A percentile compares a stretch with the other conserved stretches of the same genome.
Evolutionary conservation across 2,888 invertebrate genomes (phyloP).

Genomic region (Oscheius sp.): DNA sequence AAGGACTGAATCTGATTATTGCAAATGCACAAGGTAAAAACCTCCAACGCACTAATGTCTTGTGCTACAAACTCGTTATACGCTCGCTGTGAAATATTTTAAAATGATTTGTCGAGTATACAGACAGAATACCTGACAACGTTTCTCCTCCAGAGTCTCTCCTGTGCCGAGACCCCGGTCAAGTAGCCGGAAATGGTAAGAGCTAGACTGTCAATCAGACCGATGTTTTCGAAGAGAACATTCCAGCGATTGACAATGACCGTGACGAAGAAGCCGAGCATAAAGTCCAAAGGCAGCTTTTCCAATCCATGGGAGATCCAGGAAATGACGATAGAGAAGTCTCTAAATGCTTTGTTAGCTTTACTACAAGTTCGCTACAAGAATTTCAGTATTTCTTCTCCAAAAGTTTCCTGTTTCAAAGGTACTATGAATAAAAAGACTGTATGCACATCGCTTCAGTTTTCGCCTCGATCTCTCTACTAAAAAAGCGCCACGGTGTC

Average conservation of each 20-base stretch:
- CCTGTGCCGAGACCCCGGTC: constrained; percentile 12
- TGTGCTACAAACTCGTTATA: too few relatives aligned
- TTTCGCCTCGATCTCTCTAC: too few relatives aligned
- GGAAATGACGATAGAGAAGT: constrained; percentile 48
- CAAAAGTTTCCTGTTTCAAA: not conserved
- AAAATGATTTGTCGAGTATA: too few relatives aligned
- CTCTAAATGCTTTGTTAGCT: constrained; percentile 40
- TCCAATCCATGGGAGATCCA: constrained; percentile 48
- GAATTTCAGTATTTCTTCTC: not conserved
- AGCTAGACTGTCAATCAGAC: constrained; percentile 57
- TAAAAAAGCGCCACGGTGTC: too few relatives aligned
- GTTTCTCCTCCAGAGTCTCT: constrained; percentile 27
- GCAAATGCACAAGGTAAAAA: too few relatives aligned
- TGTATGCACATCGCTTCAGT: too few relatives aligned
- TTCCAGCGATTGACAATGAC: constrained; percentile 58
- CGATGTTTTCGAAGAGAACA: constrained; percentile 50
- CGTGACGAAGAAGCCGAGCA: constrained; percentile 65
- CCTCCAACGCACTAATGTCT: too few relatives aligned
- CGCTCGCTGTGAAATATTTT: too few relatives aligned
- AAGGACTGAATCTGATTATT: too few relatives aligned
- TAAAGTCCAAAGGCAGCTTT: constrained; percentile 61
- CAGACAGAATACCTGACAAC: constrained; percentile 13
- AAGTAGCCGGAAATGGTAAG: constrained; percentile 44
- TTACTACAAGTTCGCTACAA: too few relatives aligned
- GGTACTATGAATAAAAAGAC: not conserved